Evolutionary conservation across 2,888 invertebrate genomes (phyloP).

Genomic region (Apamea epomidion): DNA sequence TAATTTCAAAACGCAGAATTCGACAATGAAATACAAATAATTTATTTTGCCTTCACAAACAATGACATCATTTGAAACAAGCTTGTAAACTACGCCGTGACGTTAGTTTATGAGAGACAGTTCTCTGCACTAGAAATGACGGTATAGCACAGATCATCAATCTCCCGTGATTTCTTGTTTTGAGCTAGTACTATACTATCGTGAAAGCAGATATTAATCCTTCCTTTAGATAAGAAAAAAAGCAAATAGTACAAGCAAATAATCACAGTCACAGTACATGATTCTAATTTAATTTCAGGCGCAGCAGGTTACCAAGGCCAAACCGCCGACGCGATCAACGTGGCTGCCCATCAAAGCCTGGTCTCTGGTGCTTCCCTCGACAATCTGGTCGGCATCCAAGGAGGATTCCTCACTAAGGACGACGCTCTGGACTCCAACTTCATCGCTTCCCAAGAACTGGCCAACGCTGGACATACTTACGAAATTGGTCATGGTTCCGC

Average conservation of each 20-base stretch:
- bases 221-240: neutral
- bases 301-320: conserved; percentile 87
- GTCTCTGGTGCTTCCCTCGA: conserved; percentile 85
- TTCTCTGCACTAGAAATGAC: neutral
- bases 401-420: conserved; percentile 78
- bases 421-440: conserved; percentile 84
- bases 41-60: neutral
- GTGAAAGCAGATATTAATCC: neutral
- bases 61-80: neutral
- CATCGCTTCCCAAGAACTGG: conserved; percentile 83
- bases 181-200: neutral
- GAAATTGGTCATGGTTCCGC: conserved; percentile 64
- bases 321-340: conserved; percentile 86
- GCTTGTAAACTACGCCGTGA: too few relatives aligned
- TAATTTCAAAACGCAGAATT: neutral
- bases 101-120: neutral
- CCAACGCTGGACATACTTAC: conserved; percentile 70
- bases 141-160: too few relatives aligned
- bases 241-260: neutral
- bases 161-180: neutral
- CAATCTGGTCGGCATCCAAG: conserved; percentile 87
- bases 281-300: conserved; percentile 74
- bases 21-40: neutral
- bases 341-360: conserved; percentile 87
- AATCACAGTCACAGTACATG: neutral